Conservation (phyloP, 92 coral and sea anemone species). For the Micromussa lordhowensis region DNA sequence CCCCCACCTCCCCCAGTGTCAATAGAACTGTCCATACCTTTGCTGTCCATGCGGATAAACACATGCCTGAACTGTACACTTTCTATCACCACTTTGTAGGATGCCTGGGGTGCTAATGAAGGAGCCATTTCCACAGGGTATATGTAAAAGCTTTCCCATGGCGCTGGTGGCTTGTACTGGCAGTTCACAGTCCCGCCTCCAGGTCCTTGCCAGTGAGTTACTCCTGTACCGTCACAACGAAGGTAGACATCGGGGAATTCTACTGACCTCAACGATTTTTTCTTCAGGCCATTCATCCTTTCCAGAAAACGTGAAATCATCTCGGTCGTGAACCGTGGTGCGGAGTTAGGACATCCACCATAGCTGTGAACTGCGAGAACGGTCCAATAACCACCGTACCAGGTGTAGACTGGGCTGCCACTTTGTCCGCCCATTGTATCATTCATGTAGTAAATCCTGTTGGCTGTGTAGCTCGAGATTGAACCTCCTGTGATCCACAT, state of each 20-base stretch:
- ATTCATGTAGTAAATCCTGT: constrained; percentile 47
- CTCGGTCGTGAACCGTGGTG: constrained; percentile 44
- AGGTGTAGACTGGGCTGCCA: constrained; percentile 64
- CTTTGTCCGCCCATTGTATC: constrained; percentile 52
- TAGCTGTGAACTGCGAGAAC: constrained; percentile 52
- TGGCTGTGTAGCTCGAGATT: constrained; percentile 4
- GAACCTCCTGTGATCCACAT: constrained; percentile 34
- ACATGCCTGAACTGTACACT: constrained; percentile 17
- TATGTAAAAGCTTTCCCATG: constrained; percentile 21
- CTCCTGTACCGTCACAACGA: constrained; percentile 45
- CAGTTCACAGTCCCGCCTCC: constrained; percentile 52
- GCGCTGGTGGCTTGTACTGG: constrained; percentile 35
- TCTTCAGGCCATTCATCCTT: constrained; percentile 16
- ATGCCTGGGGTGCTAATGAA: constrained; percentile 1
- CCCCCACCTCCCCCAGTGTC: constrained; percentile 20
- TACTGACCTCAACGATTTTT: constrained; percentile 22
- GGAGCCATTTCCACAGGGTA: constrained; percentile 41
- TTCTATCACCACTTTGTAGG: constrained; percentile 32
- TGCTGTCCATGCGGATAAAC: constrained; percentile 34
- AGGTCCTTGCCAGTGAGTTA: background rate
- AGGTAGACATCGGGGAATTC: constrained; percentile 39
- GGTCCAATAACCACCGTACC: constrained; percentile 63
- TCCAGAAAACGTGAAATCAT: constrained; percentile 60
- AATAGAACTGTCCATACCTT: background rate
- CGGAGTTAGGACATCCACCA: constrained; percentile 50